Base-by-base conservation (phyloP, 2,888 invertebrate species). In the Petrolisthes cinctipes region DNA sequence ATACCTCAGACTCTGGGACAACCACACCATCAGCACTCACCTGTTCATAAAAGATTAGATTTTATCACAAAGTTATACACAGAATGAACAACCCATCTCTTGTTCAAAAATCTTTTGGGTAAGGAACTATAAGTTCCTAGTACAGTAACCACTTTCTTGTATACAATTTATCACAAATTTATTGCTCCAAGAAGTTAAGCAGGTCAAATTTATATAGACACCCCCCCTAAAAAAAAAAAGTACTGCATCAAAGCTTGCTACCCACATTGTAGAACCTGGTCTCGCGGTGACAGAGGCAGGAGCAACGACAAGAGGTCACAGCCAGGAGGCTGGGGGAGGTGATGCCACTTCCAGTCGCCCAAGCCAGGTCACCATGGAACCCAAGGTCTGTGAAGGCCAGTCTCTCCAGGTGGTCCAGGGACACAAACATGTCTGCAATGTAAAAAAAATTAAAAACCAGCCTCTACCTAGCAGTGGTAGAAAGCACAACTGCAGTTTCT, bases 191-290 rank as follows among this genome's bases (percentile, higher is more conserved):
- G 37, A 37, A 37, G 37, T 37, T 37, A 37, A 37, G 37, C 37
- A 37, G 37, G 37, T 37, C 37, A 37, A 37, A 37, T 37, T 37
- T 37, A 37, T 37, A 37, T 37, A 37, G 37, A 37, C 37, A 0
- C 37, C 37, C 37, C 37, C 37, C 37, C 37, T 2, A 0, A 37
- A 37, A 14, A 14, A 17, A 66, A 66, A 14, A 66, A 66, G 17
- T 11, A 66, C 17, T 66, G 66, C 17, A 61, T 9, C 61, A 61
- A 9, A 78, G 9, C 20, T 6, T n/a, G 7, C 4, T 6, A 17
- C n/a, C 20, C 66, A 82, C 82, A 66, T 68, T 82, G 20, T 68
- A 82, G 37, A 82, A 5, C 0, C 51, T 11, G 53, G 82, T 82
- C n/a, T 66, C 17, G 17, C 66, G n/a, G 14, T 61, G 51, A 51